Percentiles rank a stretch among this genome's conserved stretches.
phyloP scores from a whole-genome alignment of 2,113 vertebrate genomes.

The Catagonus wagneri region DNA sequence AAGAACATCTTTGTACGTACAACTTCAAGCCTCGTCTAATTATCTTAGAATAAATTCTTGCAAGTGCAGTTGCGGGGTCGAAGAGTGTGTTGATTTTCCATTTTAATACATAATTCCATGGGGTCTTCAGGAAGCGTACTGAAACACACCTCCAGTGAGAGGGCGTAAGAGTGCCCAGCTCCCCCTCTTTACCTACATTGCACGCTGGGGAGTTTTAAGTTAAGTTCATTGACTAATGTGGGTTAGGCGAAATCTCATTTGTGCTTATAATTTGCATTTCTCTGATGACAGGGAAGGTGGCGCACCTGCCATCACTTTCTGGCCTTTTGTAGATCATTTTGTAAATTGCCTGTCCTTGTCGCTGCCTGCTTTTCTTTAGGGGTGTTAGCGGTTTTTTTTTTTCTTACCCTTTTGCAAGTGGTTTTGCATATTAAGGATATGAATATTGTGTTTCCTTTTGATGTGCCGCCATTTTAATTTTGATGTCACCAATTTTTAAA shows the following conservation, averaged over 20 bases:
- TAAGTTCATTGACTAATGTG: constrained; percentile 56
- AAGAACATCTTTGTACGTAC: constrained; percentile 35
- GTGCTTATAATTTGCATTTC: constrained; percentile 60
- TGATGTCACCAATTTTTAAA: constrained; percentile 44
- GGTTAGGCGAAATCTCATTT: constrained; percentile 41
- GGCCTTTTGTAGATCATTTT: constrained; percentile 59
- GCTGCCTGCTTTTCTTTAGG: constrained; percentile 8
- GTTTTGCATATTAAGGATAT: constrained; percentile 59
- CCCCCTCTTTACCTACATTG: neutral
- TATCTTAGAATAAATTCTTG: constrained; percentile 57
- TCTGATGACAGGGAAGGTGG: constrained; percentile 65
- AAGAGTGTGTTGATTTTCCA: neutral
- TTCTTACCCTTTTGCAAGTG: constrained; percentile 4
- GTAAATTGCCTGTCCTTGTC: constrained; percentile 44
- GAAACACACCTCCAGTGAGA: neutral
- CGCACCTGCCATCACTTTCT: constrained; percentile 45
- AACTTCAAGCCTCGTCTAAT: constrained; percentile 66
- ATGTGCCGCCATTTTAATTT: constrained; percentile 64
- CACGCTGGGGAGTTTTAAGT: constrained; percentile 51
- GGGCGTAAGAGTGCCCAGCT: neutral
- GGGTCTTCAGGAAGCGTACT: neutral
- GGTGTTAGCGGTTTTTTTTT: constrained; percentile 47
- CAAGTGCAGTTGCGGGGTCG: constrained; percentile 58
- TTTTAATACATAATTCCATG: neutral
- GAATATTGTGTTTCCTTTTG: constrained; percentile 54